These are phyloP conservation scores for Clupea harengus DNA, from an alignment of 2,113 vertebrate genomes.

Conservation along the genomic window DNA sequence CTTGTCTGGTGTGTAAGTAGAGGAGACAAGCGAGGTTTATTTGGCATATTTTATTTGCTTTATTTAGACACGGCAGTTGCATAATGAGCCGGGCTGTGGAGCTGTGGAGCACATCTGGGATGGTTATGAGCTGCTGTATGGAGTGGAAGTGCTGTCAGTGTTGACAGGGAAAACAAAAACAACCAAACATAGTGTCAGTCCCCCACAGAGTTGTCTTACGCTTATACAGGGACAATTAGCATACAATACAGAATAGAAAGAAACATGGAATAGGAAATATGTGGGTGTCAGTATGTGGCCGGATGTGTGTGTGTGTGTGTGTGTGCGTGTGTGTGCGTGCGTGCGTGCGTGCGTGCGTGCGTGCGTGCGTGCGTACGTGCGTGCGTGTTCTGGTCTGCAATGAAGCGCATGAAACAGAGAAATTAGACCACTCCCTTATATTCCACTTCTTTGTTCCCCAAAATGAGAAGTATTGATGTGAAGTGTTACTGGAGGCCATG, in stretches of 20 bases:
- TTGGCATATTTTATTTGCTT: constrained; percentile 36
- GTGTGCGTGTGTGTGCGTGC: not conserved
- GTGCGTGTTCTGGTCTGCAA: not conserved
- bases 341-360: not conserved
- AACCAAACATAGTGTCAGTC: not conserved
- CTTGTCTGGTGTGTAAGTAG: not conserved
- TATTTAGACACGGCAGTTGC: not conserved
- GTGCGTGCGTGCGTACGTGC: not conserved
- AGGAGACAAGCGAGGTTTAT: constrained; percentile 26
- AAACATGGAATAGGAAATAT: not conserved
- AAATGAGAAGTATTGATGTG: not conserved
- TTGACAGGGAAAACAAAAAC: not conserved
- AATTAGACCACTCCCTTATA: not conserved
- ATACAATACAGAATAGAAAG: not conserved
- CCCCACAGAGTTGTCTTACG: not conserved
- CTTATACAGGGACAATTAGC: not conserved
- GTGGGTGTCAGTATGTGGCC: not conserved
- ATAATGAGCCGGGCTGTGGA: not conserved
- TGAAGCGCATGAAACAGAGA: not conserved
- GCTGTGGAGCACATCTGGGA: not conserved
- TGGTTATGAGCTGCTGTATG: not conserved
- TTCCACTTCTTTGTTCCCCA: not conserved
- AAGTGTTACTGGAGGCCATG: not conserved
- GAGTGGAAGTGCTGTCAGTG: not conserved
- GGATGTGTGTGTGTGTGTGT: not conserved